Conservation (phyloP, 2,113 vertebrate genomes). For the Struthidea cinerea region DNA sequence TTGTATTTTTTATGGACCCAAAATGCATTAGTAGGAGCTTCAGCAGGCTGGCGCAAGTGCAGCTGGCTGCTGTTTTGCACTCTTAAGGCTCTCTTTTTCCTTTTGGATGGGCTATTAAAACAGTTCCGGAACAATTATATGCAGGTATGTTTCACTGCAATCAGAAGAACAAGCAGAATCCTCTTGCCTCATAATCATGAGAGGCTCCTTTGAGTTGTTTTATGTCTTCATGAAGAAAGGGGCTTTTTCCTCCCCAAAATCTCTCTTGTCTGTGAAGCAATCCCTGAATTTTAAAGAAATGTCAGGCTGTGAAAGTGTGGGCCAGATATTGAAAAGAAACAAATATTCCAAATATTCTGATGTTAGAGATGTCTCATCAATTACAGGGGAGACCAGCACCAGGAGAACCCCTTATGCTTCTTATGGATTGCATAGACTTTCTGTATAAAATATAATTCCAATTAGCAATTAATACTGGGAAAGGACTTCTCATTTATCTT, state of each 20-base stretch:
- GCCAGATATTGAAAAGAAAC: not conserved
- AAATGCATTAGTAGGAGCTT: not conserved
- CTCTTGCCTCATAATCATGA: not conserved
- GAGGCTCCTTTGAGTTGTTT: not conserved
- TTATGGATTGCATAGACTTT: not conserved
- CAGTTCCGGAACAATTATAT: not conserved
- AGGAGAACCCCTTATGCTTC: not conserved
- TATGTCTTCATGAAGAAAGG: not conserved
- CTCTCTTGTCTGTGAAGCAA: accelerated
- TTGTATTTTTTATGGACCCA: not conserved
- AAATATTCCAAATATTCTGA: not conserved
- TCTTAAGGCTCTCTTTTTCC: not conserved
- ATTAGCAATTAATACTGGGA: not conserved
- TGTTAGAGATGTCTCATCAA: not conserved
- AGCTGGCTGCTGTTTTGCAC: not conserved
- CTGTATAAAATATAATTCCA: not conserved
- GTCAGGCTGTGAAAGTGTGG: not conserved
- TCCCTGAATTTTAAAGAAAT: not conserved
- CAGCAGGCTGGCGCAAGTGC: not conserved
- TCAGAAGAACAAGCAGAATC: not conserved
- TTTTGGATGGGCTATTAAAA: not conserved
- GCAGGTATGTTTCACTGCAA: not conserved
- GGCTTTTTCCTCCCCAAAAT: not conserved
- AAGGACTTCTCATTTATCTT: not conserved
- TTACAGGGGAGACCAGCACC: not conserved